Percentiles rank a stretch among this genome's conserved stretches.
phyloP scores from a whole-genome alignment of 2,888 invertebrate species.

The Sipha maydis region DNA sequence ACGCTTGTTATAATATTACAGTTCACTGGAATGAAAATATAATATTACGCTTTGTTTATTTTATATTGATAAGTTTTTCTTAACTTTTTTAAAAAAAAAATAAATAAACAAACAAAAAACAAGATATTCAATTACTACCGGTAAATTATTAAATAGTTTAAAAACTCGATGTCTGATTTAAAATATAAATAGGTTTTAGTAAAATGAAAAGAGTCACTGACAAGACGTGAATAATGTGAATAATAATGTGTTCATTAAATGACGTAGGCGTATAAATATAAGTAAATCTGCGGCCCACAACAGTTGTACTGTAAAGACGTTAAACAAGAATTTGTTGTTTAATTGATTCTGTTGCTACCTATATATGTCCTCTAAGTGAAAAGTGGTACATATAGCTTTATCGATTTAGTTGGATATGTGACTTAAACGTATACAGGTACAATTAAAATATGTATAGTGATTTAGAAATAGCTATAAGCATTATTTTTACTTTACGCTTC shows the following conservation, averaged over 20 bases:
- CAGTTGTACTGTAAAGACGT: not conserved
- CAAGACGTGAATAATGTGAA: not conserved
- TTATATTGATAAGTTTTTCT: too few relatives aligned
- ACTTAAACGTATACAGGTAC: too few relatives aligned
- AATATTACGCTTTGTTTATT: too few relatives aligned
- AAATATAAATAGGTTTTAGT: not conserved
- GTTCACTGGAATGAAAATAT: too few relatives aligned
- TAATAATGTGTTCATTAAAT: not conserved
- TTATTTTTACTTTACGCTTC: not conserved
- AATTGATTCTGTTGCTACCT: not conserved
- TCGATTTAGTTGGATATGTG: not conserved
- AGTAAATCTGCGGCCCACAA: not conserved
- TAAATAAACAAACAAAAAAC: not conserved
- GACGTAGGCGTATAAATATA: not conserved
- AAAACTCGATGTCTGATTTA: not conserved
- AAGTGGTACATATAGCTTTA: not conserved
- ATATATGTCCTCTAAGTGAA: not conserved
- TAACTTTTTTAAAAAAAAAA: too few relatives aligned
- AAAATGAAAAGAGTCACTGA: not conserved
- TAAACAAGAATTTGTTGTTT: not conserved
- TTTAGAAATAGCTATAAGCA: not conserved
- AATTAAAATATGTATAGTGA: not conserved
- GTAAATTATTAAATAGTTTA: not conserved
- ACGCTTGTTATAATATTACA: too few relatives aligned
- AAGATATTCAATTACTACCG: not conserved